phyloP scores from a whole-genome alignment of 2,113 vertebrate genomes.

The Hyperoodon ampullatus region DNA sequence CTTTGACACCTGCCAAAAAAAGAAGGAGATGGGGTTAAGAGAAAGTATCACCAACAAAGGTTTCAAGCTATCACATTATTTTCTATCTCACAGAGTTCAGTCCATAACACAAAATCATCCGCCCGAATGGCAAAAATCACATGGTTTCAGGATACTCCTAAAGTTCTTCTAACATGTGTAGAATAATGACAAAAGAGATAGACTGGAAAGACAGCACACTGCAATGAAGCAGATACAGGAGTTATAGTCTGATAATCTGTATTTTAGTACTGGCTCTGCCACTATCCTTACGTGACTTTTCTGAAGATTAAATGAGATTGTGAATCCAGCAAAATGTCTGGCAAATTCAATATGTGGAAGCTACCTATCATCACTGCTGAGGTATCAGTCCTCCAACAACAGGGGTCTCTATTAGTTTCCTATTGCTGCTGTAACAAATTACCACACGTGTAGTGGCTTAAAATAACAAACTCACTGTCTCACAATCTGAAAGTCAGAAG shows the following conservation, averaged over 20 bases:
- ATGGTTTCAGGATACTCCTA: background rate
- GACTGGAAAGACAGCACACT: background rate
- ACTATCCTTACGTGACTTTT: background rate
- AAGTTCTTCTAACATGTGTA: background rate
- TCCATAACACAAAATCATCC: background rate
- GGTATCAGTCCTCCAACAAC: background rate
- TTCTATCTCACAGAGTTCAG: background rate
- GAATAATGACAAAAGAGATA: background rate
- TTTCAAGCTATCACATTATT: background rate
- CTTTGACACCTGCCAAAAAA: background rate
- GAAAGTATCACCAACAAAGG: background rate
- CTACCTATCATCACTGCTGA: background rate
- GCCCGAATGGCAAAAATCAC: background rate
- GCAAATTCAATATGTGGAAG: background rate
- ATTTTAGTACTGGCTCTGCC: background rate
- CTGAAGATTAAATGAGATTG: background rate
- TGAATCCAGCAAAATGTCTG: background rate
- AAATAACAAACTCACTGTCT: background rate
- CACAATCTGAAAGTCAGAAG: background rate
- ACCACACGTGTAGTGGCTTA: too few relatives aligned
- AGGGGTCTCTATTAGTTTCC: background rate
- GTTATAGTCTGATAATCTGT: background rate
- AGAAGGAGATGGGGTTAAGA: background rate
- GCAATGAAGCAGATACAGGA: background rate
- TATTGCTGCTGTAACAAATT: background rate